Base-by-base conservation (phyloP, 2,113 vertebrate species). In the Cheilinus undulatus region DNA sequence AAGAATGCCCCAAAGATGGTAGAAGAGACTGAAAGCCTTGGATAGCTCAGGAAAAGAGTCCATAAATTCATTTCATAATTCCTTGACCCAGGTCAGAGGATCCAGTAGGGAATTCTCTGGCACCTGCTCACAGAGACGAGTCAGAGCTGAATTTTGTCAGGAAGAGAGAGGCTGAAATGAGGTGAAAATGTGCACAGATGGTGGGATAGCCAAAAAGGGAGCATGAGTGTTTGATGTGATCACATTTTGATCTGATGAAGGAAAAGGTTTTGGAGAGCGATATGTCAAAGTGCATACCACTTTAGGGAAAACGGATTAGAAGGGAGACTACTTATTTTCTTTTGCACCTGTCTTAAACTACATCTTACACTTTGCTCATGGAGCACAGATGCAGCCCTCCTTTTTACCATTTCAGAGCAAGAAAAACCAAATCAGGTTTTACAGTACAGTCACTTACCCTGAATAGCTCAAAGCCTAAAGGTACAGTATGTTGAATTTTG, bases 91-190 rank as follows among this genome's bases (percentile, higher is more conserved):
- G 76, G 70, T 86, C 73, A 76, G 60, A 60, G 14, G 54, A 74
- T 72, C 80, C 63, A 61, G 43, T 1, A 1, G 60, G 76, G 80
- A 72, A 62, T 65, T 62, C 50, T 26, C 82, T 80, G 82, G 70
- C 88, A 78, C 67, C 58, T 77, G 54, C 59, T 59, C 73, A 84
- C 64, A 81, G 68, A 76, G 71, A 60, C 5, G 6, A 84, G 76
- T 76, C 66, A 53, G 80, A 69, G 52, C 48, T 61, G 40, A 48
- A 57, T 50, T 63, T 69, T 49, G 46, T 67, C 45, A 78, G 45
- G 50, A 49, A 59, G 11, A 71, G 57, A 42, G 80, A 75, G 67
- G 38, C 42, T 46, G 54, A 77, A 48, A 56, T 15, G 56, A 76
- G 75, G 51, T 49, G 61, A 63, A 50, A 49, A 69, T 14, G 64